Evolutionary conservation across 2,797 vertebrate genomes (phyloP), one percentile per base, ranked within the genome.

Genomic region (Cryptoblepharus egeriae): DNA sequence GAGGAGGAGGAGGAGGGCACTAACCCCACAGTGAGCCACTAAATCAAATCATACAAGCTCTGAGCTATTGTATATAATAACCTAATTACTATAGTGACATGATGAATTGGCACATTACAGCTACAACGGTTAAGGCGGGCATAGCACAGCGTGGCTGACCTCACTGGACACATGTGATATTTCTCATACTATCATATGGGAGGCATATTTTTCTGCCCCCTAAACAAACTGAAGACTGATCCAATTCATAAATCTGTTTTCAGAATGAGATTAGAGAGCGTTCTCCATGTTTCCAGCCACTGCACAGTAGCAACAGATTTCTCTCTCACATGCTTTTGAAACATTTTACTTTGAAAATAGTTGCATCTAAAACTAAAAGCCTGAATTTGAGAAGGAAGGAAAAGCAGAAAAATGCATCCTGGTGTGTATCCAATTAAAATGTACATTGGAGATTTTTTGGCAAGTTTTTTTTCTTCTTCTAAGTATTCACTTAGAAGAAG

Each of bases 1-100:
- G 61, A 49, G 13, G 12, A 49, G 45, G 42, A 55, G 12, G n/a
- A 79, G 63, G n/a, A 45, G 30, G 70, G 60, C 58, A 18, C 63
- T 45, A 74, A 79, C 8, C 68, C 69, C 39, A 84, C 77, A 69
- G 15, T 24, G 55, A 75, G 63, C 71, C 60, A 12, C 63, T 79
- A 84, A 75, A 84, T 84, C 70, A 79, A 60, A 74, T 65, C 63
- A 74, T 75, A 79, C 52, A 45, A 74, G 70, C 85, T 89, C 58
- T 55, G 78, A 75, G 15, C 63, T 71, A 79, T 39, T 81, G 24
- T n/a, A 67, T 55, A 81, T 75, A 28, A 79, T 65, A 81, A 87
- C 37, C 3, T 24, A 84, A 71, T 77, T 79, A 72, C 26, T 81
- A 65, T 85, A 68, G 81, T 77, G 83, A 26, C 78, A 20, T 79